These are phyloP conservation scores for Hormaphis cornu DNA, from an alignment of 1,140 invertebrate genomes.

Conservation along the genomic window DNA sequence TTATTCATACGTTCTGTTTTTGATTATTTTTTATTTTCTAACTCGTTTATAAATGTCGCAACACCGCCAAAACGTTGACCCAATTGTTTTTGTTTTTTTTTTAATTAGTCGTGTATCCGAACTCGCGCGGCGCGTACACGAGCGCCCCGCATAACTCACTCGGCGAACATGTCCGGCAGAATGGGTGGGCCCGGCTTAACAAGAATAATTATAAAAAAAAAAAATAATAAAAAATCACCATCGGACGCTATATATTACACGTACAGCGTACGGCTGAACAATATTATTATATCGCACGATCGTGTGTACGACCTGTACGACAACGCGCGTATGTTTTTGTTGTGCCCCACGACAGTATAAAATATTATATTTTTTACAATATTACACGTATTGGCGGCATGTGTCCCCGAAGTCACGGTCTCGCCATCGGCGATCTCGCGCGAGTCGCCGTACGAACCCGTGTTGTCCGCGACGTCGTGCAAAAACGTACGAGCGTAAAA, in stretches of 20 bases:
- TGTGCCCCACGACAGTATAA: neutral
- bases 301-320: conserved; percentile 6
- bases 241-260: too few relatives aligned
- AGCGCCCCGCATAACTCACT: conserved; percentile 12
- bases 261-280: too few relatives aligned
- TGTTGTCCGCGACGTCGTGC: too few relatives aligned
- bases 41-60: conserved; percentile 7
- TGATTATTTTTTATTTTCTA: neutral
- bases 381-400: too few relatives aligned
- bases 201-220: neutral
- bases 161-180: conserved; percentile 4
- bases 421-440: too few relatives aligned
- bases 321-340: conserved; percentile 9
- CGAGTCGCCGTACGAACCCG: too few relatives aligned
- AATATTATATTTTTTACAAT: conserved; percentile 10
- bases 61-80: neutral
- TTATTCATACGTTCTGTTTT: too few relatives aligned
- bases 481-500: too few relatives aligned
- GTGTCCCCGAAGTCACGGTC: conserved; percentile 14
- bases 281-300: neutral
- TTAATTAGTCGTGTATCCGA: conserved; percentile 16
- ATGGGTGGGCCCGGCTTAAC: conserved; percentile 11
- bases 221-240: conserved; percentile 12
- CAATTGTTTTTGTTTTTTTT: neutral
- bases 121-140: neutral